phyloP scores from a whole-genome alignment of 2,888 invertebrate genomes.

The Mythimna vitellina region DNA sequence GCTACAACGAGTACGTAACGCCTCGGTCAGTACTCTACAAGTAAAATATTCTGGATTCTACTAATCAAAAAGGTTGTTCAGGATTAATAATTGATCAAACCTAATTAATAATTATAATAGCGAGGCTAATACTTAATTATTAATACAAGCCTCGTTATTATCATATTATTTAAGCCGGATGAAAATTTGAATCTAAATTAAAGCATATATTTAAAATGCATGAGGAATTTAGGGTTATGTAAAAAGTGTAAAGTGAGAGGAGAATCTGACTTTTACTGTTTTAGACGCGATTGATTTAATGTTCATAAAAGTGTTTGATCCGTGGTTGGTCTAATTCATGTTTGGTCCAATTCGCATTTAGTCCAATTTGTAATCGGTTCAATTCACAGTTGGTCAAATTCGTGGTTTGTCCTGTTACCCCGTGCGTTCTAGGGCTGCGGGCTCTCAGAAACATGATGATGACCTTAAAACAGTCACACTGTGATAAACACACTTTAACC shows the following conservation, averaged over 20 bases:
- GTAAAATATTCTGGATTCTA: background rate
- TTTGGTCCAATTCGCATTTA: no score
- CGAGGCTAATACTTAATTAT: background rate
- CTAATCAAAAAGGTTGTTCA: background rate
- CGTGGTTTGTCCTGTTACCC: no score
- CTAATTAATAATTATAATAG: background rate
- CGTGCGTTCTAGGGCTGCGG: no score
- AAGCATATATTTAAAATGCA: constrained; percentile 16
- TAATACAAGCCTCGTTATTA: background rate
- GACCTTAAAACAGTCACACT: background rate
- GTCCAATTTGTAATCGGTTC: no score
- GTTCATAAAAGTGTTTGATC: no score
- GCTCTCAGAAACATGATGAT: background rate
- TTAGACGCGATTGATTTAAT: no score
- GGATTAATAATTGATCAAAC: background rate
- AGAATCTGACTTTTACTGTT: no score
- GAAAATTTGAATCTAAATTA: constrained; percentile 17
- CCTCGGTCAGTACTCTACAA: no score
- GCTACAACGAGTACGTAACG: no score
- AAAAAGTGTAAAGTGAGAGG: background rate
- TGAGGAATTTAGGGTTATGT: background rate
- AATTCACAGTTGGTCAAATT: no score
- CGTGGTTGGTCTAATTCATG: no score
- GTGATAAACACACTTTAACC: background rate
- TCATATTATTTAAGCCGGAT: constrained; percentile 16